These are phyloP conservation scores for Rotaria magnacalcarata DNA, from an alignment of 2,888 invertebrate species.

Conservation along the genomic window DNA sequence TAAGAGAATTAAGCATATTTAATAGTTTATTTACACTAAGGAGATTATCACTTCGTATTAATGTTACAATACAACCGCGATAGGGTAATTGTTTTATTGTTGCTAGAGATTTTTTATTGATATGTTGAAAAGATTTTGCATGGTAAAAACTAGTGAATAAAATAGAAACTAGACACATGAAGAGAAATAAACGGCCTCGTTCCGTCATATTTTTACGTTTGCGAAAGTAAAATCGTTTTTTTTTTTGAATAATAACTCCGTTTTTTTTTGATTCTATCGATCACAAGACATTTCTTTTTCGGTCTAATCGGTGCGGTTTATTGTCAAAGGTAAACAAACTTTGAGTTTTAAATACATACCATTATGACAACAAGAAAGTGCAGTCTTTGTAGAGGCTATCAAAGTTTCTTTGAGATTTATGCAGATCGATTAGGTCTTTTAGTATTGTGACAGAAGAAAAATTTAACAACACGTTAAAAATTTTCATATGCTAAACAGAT, in stretches of 20 bases:
- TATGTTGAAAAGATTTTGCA: background rate
- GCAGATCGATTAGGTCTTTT: too few species aligned
- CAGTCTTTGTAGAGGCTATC: too few species aligned
- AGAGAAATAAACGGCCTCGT: background rate
- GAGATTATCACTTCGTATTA: background rate
- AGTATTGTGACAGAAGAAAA: too few species aligned
- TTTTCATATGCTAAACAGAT: too few species aligned
- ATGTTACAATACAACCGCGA: background rate
- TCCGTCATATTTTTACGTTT: background rate
- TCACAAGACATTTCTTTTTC: background rate
- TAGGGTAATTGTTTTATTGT: background rate
- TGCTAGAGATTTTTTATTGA: background rate
- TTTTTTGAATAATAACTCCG: background rate
- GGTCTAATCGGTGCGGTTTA: background rate
- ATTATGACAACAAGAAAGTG: too few species aligned
- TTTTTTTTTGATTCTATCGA: background rate
- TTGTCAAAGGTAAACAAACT: background rate
- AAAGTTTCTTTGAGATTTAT: too few species aligned
- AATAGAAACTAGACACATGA: background rate
- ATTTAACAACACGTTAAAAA: too few species aligned
- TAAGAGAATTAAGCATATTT: constrained; percentile 18
- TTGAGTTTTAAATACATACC: background rate
- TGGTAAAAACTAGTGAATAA: background rate
- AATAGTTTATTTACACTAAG: constrained; percentile 5
- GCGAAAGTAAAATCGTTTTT: background rate